Percentiles rank a stretch among this genome's conserved stretches.
These are phyloP conservation scores for Melanerpes aurifrons DNA, from an alignment of 2,113 vertebrate species.

Conservation along the genomic window DNA sequence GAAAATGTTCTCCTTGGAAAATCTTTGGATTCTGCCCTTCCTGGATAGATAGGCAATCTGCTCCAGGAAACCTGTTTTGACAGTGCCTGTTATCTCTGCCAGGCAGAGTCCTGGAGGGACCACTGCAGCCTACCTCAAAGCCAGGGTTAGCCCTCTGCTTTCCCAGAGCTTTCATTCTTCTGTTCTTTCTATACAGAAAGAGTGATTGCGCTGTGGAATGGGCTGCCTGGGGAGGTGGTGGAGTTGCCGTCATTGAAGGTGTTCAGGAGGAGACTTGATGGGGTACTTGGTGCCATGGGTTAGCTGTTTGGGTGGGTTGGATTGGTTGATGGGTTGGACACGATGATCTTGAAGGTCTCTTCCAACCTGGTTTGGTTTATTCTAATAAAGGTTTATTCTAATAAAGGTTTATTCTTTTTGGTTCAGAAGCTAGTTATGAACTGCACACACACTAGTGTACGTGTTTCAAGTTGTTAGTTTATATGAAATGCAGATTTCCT, in stretches of 20 bases:
- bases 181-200: no score
- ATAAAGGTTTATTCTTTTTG: no score
- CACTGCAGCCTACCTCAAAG: neutral
- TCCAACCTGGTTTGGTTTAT: no score
- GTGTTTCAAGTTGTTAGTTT: neutral
- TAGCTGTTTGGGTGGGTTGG: no score
- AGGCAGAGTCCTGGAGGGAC: constrained; percentile 4
- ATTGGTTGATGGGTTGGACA: no score
- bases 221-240: no score
- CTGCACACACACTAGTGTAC: neutral
- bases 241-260: no score
- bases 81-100: constrained; percentile 48
- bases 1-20: constrained; percentile 58
- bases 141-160: neutral
- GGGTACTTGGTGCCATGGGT: no score
- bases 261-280: no score
- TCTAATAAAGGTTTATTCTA: no score
- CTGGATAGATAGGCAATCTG: constrained; percentile 32
- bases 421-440: neutral
- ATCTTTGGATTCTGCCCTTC: constrained; percentile 49
- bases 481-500: neutral
- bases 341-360: no score
- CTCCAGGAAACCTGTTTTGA: constrained; percentile 37
- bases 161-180: constrained; percentile 9
- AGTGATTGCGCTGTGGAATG: no score